Conservation (phyloP, 2,888 invertebrate species). For the Stenotaenia linearis region DNA sequence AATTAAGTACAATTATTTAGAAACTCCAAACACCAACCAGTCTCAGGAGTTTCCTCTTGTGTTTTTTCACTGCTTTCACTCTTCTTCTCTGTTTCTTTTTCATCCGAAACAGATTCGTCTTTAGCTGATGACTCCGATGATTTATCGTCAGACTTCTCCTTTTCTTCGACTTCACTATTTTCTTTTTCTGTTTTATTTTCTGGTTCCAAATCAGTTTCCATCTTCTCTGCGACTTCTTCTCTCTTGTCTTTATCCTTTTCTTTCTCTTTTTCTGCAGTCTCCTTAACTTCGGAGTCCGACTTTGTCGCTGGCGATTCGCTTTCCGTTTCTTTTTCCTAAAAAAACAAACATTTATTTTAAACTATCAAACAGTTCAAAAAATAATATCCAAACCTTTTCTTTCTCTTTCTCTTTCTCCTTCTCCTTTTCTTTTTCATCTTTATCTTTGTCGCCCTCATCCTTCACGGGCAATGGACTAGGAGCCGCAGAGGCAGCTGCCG, state of each 20-base stretch:
- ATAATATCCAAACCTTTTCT: too few species aligned
- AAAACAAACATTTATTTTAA: background rate
- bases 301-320: conserved; percentile 30
- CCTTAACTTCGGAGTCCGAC: conserved; percentile 21
- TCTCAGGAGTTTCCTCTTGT: conserved; percentile 8
- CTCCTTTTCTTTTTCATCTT: conserved; percentile 41
- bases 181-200: conserved; percentile 36
- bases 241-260: conserved; percentile 39
- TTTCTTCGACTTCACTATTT: conserved; percentile 43
- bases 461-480: conserved; percentile 37
- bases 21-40: background rate
- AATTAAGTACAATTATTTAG: background rate
- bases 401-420: conserved; percentile 41
- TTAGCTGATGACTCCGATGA: conserved; percentile 26
- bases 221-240: conserved; percentile 36
- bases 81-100: conserved; percentile 36
- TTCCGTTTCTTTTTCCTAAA: background rate
- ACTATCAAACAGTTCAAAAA: too few species aligned
- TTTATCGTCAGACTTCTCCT: conserved; percentile 41
- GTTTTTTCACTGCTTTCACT: conserved; percentile 40
- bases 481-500: conserved; percentile 42
- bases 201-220: conserved; percentile 38
- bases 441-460: conserved; percentile 39
- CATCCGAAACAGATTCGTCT: conserved; percentile 38
- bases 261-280: conserved; percentile 39